Percentiles rank a stretch among this genome's conserved stretches.
phyloP scores from a whole-genome alignment of 2,888 invertebrate species.

The Tenthredo mesomela region DNA sequence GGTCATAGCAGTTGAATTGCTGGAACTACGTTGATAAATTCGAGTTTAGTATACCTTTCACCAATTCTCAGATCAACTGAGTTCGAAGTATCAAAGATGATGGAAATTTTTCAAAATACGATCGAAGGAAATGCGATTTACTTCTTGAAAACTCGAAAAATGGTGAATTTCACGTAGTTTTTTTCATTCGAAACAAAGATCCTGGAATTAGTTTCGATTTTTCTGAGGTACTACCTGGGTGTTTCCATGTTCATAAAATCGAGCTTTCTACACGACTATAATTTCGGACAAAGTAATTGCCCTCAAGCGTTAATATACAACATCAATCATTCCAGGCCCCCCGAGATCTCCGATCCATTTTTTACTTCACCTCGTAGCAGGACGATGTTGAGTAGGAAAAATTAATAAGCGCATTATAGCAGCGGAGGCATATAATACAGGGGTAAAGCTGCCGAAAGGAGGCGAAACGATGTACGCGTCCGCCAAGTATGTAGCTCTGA shows the following conservation, averaged over 20 bases:
- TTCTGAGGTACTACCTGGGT: background rate
- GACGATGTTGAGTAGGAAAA: background rate
- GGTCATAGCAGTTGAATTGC: background rate
- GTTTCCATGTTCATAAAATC: background rate
- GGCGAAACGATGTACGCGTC: background rate
- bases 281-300: background rate
- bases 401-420: background rate
- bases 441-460: too few relatives aligned
- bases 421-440: background rate
- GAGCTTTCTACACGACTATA: background rate
- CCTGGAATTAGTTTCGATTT: background rate
- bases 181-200: background rate
- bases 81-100: background rate
- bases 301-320: background rate
- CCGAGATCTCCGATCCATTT: background rate
- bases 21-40: background rate
- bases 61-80: background rate
- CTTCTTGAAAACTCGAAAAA: background rate
- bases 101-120: too few relatives aligned
- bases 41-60: background rate
- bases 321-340: background rate
- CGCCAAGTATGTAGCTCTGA: background rate
- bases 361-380: background rate
- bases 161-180: background rate
- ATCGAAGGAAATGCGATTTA: too few relatives aligned